A percentile compares a stretch with the other conserved stretches of the same genome.
Evolutionary conservation across 2,113 vertebrate genomes (phyloP).

Genomic region (Rhabdomys dilectus): DNA sequence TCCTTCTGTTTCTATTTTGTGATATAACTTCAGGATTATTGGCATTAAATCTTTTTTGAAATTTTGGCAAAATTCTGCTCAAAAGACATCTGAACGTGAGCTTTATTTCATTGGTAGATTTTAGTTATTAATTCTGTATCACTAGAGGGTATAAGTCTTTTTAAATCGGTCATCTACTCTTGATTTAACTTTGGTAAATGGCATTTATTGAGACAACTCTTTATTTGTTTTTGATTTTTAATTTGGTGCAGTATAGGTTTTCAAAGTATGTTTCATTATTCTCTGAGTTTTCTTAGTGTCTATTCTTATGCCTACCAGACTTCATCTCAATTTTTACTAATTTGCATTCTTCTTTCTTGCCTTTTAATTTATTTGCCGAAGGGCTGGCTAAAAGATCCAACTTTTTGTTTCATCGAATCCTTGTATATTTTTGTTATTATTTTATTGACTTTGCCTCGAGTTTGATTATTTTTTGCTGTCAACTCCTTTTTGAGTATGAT

Average conservation of each 20-base stretch:
- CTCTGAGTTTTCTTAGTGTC: background rate
- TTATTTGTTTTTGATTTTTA: background rate
- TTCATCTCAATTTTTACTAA: background rate
- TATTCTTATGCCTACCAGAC: background rate
- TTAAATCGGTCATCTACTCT: background rate
- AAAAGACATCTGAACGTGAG: background rate
- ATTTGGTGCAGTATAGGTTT: background rate
- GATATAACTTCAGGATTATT: background rate
- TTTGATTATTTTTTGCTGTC: background rate
- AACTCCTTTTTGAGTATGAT: background rate
- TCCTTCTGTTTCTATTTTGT: background rate
- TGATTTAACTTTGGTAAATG: background rate
- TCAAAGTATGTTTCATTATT: background rate
- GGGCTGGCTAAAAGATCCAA: background rate
- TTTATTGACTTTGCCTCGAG: background rate
- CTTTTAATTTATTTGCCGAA: background rate
- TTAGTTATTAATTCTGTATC: background rate
- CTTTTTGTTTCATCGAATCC: background rate
- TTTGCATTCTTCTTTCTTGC: background rate
- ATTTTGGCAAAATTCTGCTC: background rate
- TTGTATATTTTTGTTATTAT: background rate
- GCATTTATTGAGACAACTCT: background rate
- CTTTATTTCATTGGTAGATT: background rate
- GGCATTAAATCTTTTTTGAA: background rate
- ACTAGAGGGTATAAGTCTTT: background rate